Evolutionary conservation across 2,888 invertebrate genomes (phyloP).

Genomic region (Heliconius aoede): DNA sequence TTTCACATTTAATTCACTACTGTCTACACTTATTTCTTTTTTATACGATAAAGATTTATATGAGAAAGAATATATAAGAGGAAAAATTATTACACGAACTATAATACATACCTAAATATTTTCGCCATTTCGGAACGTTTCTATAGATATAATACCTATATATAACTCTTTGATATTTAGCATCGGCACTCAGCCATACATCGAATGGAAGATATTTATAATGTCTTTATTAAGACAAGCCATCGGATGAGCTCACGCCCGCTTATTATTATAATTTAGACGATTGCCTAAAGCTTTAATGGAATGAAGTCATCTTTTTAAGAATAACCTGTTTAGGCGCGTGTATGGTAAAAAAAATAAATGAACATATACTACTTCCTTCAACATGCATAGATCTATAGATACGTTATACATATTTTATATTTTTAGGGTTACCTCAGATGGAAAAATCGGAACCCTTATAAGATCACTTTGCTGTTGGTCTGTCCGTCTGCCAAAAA

Average conservation of each 20-base stretch:
- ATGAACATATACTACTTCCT: conserved; percentile 15
- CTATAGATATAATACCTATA: background rate
- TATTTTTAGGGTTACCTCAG: background rate
- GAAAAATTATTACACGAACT: no score
- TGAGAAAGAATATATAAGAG: no score
- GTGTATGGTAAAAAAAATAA: conserved; percentile 24
- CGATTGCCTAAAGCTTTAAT: conserved; percentile 78
- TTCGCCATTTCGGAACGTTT: background rate
- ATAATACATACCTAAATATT: conserved; percentile 7
- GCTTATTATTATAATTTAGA: conserved; percentile 84
- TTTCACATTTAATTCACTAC: background rate
- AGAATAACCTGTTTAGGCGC: conserved; percentile 55
- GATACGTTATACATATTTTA: background rate
- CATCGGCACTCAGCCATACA: conserved; percentile 66
- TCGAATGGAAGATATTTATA: conserved; percentile 80
- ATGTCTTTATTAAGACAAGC: conserved; percentile 82
- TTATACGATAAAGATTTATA: no score
- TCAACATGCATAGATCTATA: conserved; percentile 15
- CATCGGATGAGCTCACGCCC: conserved; percentile 77
- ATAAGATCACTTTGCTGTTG: no score
- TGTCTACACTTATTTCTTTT: background rate
- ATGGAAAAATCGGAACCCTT: no score
- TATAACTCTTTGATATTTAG: conserved; percentile 74
- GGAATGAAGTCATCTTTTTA: conserved; percentile 79
- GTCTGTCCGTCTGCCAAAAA: no score